These are phyloP conservation scores for Diglossa cyanea DNA, from an alignment of 2,797 vertebrate genomes.

Conservation along the genomic window DNA sequence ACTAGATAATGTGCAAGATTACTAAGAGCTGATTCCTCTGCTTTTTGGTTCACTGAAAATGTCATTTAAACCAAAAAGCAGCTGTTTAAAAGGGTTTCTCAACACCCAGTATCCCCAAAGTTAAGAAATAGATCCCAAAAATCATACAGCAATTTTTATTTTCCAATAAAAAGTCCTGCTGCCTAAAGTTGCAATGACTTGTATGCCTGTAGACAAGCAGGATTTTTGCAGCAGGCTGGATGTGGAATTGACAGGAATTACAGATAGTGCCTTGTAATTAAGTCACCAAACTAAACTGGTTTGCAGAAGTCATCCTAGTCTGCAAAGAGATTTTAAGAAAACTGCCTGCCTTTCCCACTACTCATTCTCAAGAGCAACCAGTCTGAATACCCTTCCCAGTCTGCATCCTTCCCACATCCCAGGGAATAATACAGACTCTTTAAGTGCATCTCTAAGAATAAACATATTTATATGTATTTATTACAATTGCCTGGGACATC, in stretches of 20 bases:
- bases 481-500: accelerated
- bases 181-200: background rate
- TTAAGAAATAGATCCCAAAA: background rate
- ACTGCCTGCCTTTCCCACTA: background rate
- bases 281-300: background rate
- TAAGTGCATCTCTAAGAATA: background rate
- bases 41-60: background rate
- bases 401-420: background rate
- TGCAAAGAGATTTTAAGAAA: background rate
- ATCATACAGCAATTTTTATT: background rate
- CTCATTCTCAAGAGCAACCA: background rate
- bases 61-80: background rate
- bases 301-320: background rate
- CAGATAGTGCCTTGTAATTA: background rate
- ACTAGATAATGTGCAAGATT: background rate
- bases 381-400: background rate
- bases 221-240: background rate
- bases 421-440: background rate
- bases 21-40: background rate
- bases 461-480: background rate
- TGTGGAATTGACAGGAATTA: background rate
- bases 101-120: background rate
- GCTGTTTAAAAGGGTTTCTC: background rate
- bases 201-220: background rate
- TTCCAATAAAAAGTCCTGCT: background rate